Conservation (phyloP, 2,888 invertebrate genomes). For the Ormyrus rosae region DNA sequence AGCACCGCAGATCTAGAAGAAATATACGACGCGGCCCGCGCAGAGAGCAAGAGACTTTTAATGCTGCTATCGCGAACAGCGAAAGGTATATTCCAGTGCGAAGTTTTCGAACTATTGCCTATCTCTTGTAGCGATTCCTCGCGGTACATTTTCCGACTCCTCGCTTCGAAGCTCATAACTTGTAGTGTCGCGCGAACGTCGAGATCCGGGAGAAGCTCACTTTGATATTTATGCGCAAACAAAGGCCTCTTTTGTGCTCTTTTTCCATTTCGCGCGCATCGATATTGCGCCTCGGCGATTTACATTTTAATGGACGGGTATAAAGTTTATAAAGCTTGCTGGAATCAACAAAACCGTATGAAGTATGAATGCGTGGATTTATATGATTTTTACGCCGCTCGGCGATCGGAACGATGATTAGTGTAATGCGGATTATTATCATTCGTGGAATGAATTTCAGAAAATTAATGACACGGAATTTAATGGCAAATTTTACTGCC, state of each 20-base stretch:
- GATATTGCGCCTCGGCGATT: background rate
- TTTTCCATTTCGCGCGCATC: background rate
- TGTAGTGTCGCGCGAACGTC: background rate
- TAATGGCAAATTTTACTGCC: no score
- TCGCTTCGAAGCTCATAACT: constrained; percentile 5
- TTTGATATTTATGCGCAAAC: constrained; percentile 6
- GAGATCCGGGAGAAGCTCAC: background rate
- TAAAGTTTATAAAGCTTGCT: constrained; percentile 18
- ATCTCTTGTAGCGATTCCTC: constrained; percentile 9
- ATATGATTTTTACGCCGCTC: no score
- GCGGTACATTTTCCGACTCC: background rate
- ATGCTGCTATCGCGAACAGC: background rate
- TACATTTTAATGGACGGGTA: constrained; percentile 13
- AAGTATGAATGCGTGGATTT: no score
- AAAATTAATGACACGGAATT: no score
- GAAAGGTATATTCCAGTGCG: background rate
- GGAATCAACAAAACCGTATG: background rate
- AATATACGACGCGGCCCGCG: background rate
- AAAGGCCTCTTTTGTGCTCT: constrained; percentile 16
- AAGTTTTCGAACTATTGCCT: constrained; percentile 8
- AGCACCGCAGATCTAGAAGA: background rate
- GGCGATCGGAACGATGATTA: no score
- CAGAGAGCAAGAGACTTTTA: background rate
- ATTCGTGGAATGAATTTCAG: no score
- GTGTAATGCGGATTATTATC: no score